These are phyloP conservation scores for Thalassarche chlororhynchos DNA, from an alignment of 2,113 vertebrate species.

Conservation along the genomic window DNA sequence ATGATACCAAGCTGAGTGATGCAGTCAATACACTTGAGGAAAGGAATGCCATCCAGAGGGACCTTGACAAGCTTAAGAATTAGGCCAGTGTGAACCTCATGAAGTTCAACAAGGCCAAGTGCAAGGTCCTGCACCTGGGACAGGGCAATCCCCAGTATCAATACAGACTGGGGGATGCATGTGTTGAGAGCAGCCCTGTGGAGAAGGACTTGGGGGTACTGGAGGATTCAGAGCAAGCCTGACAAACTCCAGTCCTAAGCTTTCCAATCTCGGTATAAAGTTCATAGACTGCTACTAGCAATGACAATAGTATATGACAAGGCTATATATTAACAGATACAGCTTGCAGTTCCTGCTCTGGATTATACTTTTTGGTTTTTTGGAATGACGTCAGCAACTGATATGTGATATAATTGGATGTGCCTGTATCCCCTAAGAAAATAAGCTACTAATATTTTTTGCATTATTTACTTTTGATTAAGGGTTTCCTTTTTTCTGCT, in stretches of 20 bases:
- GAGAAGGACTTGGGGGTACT: not conserved
- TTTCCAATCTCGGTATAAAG: not conserved
- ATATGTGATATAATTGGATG: not conserved
- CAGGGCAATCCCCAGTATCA: not conserved
- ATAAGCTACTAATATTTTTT: not conserved
- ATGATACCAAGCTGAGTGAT: not conserved
- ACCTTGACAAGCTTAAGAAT: not conserved
- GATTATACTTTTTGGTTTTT: not conserved
- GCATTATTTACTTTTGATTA: not conserved
- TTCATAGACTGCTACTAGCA: not conserved
- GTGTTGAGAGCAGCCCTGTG: not conserved
- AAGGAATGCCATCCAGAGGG: not conserved
- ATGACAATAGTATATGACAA: not conserved
- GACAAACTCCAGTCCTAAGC: not conserved
- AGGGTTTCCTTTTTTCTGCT: not conserved
- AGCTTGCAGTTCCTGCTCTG: not conserved
- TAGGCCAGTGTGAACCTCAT: not conserved
- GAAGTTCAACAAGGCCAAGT: not conserved
- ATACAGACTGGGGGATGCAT: not conserved
- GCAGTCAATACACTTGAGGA: not conserved
- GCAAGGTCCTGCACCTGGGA: not conserved
- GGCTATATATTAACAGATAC: not conserved
- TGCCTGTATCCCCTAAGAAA: not conserved
- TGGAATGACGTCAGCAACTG: not conserved
- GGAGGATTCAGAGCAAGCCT: not conserved